phyloP scores from a whole-genome alignment of 2,113 vertebrate genomes.

The Calidris pygmaea region DNA sequence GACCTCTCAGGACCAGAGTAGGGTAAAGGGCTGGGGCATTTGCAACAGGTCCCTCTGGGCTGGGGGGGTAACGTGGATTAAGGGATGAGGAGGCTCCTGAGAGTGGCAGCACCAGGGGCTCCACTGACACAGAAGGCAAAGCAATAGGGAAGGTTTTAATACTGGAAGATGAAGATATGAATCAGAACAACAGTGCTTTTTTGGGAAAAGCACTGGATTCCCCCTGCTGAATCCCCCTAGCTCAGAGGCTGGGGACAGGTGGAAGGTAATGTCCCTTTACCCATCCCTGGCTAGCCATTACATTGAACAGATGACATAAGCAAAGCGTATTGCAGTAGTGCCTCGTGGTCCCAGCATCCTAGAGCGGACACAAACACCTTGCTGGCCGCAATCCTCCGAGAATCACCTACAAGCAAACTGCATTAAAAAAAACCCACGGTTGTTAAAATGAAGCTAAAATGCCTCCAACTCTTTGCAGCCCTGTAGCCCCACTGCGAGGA shows the following conservation, averaged over 20 bases:
- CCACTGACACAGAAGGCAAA: not conserved
- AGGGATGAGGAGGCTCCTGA: not conserved
- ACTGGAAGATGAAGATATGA: not conserved
- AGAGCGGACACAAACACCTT: not conserved
- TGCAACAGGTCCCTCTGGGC: rapidly evolving
- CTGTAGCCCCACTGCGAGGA: not conserved
- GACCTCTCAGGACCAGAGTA: not conserved
- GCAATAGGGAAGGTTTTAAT: not conserved
- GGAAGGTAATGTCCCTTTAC: not conserved
- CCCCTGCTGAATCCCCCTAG: not conserved
- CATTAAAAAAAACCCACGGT: not conserved
- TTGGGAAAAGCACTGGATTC: not conserved
- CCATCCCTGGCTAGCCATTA: not conserved
- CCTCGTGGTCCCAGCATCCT: not conserved
- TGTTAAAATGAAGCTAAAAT: not conserved
- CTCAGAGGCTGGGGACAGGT: not conserved
- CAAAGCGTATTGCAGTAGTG: not conserved
- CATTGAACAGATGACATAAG: not conserved
- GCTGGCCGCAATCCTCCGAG: not conserved
- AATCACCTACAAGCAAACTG: not conserved
- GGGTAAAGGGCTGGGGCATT: not conserved
- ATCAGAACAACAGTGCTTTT: not conserved
- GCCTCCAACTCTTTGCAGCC: not conserved
- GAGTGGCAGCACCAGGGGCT: not conserved
- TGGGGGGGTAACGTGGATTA: not conserved